Evolutionary conservation across 1,140 invertebrate species (phyloP).

Genomic region (Diploscapter pachys): DNA sequence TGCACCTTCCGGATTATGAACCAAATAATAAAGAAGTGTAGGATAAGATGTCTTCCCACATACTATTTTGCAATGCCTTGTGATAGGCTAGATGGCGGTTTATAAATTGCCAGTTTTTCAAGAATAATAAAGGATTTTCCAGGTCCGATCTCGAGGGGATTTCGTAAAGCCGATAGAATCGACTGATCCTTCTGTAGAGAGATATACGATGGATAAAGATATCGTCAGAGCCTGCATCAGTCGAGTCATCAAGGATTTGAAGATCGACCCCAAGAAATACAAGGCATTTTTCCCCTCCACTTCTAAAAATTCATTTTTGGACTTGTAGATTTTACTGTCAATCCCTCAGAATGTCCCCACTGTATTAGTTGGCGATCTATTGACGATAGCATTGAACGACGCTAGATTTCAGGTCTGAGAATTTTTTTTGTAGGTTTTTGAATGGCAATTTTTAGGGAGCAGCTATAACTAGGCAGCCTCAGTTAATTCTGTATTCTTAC

Average conservation of each 20-base stretch:
- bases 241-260: slow-evolving; percentile 47
- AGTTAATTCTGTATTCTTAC: slow-evolving; percentile 68
- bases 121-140: background rate
- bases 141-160: slow-evolving; percentile 25
- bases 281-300: slow-evolving; percentile 37
- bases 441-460: slow-evolving; percentile 61
- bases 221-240: slow-evolving; percentile 46
- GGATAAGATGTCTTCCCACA: no score
- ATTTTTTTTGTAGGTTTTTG: slow-evolving; percentile 40
- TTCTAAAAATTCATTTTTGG: slow-evolving; percentile 9
- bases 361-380: slow-evolving; percentile 43
- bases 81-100: no score
- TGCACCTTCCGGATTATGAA: no score
- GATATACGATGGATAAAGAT: slow-evolving; percentile 62
- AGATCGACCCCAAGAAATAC: slow-evolving; percentile 45
- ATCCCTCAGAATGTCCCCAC: slow-evolving; percentile 54
- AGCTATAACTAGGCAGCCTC: slow-evolving; percentile 66
- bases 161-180: slow-evolving; percentile 60
- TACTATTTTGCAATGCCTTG: no score
- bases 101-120: no score
- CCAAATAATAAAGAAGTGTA: no score
- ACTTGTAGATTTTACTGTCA: slow-evolving; percentile 50
- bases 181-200: slow-evolving; percentile 64
- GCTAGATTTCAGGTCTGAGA: slow-evolving; percentile 47
- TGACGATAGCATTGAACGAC: slow-evolving; percentile 47